Conservation (phyloP, 2,888 invertebrate species). For the Gryllus longicercus region DNA sequence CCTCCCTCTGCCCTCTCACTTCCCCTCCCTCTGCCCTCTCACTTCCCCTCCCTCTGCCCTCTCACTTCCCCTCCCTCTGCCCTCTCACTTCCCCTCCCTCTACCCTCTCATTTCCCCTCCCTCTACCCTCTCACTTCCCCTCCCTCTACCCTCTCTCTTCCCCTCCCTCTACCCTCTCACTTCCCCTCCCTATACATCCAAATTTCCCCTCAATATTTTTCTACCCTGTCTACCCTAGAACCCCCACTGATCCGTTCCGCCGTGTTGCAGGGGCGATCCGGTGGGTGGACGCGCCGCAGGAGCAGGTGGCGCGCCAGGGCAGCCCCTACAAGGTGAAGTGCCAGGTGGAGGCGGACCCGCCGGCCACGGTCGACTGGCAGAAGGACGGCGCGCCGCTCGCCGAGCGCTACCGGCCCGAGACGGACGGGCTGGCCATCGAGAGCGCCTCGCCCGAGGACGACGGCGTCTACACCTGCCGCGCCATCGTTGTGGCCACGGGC, state of each 20-base stretch:
- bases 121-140: too few species aligned
- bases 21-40: too few species aligned
- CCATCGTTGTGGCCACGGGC: constrained; percentile 78
- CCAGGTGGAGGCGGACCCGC: constrained; percentile 78
- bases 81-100: too few species aligned
- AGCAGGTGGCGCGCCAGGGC: constrained; percentile 76
- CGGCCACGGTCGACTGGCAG: constrained; percentile 82
- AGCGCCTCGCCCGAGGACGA: constrained; percentile 78
- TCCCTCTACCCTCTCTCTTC: too few species aligned
- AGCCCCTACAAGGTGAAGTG: constrained; percentile 75
- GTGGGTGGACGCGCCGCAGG: constrained; percentile 79
- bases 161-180: too few species aligned
- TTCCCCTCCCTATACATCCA: too few species aligned
- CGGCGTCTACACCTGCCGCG: constrained; percentile 81
- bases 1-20: too few species aligned
- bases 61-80: too few species aligned
- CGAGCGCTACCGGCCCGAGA: constrained; percentile 68
- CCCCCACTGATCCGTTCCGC: constrained; percentile 38
- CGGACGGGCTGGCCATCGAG: constrained; percentile 72
- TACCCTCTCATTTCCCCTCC: too few species aligned
- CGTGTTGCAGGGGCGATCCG: constrained; percentile 71
- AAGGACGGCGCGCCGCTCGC: constrained; percentile 71
- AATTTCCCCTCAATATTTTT: background rate
- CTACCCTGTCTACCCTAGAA: background rate
- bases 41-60: too few species aligned